Base-by-base conservation (phyloP, 1,140 invertebrate genomes). In the Homalodisca vitripennis region DNA sequence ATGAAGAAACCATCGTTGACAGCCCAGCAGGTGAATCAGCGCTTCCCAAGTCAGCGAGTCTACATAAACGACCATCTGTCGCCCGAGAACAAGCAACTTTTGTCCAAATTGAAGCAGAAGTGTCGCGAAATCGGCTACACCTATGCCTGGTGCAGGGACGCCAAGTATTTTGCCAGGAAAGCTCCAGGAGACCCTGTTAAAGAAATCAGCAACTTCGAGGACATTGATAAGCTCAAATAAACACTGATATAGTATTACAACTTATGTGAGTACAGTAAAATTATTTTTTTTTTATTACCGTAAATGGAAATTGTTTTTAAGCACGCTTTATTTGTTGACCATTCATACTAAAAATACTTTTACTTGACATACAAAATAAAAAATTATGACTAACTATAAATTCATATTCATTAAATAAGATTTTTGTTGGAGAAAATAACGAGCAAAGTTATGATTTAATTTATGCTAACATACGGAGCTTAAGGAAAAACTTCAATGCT, bases 21-120 rank as follows among this genome's bases (percentile, higher is more conserved):
- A 14, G 48, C 48, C 22, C 12, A 53, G 12, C 12, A 22, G 20
- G 48, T 53, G 20, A 53, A 53, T 22, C 12, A 53, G 12, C 12
- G 12, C 12, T 53, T 53, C 22, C 48, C 48, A 6, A 3, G 3
- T 22, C 12, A 53, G 12, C 12, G 48, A 12, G 12, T 53, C 6
- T n/a, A n/a, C 48, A 22, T 53, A 22, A 53, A 53, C 20, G 48
- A 53, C 48, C n/a, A 53, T 53, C 48, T 53, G 12, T 53, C 48
- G 22, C 48, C 48, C 20, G 48, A 41, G 34, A 41, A 41, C 12
- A 22, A 53, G 20, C 20, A 53, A 53, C 12, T 6, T 22, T 20
- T 53, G 10, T 6, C 48, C 12, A 53, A 53, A 22, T 20, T 53
- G 48, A 53, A 53, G 48, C 12, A 53, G 48, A 53, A 53, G 48